phyloP scores from a whole-genome alignment of 2,797 vertebrate species.

The Gouania willdenowi region DNA sequence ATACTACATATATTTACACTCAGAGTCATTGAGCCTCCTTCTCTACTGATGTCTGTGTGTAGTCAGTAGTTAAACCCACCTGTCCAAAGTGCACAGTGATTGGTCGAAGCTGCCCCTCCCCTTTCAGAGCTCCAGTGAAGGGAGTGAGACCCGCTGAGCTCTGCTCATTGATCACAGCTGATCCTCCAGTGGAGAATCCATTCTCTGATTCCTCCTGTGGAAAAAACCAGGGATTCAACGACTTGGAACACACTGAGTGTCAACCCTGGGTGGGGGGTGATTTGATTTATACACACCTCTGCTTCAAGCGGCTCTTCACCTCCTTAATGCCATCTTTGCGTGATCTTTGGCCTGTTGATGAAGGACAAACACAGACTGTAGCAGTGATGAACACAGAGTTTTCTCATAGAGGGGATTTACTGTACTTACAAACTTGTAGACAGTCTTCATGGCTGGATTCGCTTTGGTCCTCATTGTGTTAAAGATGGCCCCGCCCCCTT shows the following conservation, averaged over 20 bases:
- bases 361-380: conserved; percentile 3
- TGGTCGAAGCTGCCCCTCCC: conserved; percentile 76
- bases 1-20: no score
- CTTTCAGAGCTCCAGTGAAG: conserved; percentile 69
- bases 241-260: neutral
- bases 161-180: conserved; percentile 56
- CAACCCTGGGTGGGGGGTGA: no score
- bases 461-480: conserved; percentile 96
- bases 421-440: conserved; percentile 95
- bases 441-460: conserved; percentile 97
- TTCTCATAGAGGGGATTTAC: no score
- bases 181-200: conserved; percentile 72
- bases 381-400: no score
- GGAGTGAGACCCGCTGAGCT: conserved; percentile 50
- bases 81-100: conserved; percentile 90
- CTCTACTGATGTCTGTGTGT: no score
- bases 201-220: conserved; percentile 89
- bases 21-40: no score
- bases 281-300: conserved; percentile 80
- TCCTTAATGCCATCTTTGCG: conserved; percentile 97
- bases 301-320: conserved; percentile 96
- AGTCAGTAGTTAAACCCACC: no score
- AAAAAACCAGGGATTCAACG: conserved; percentile 19
- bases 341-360: conserved; percentile 93
- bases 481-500: conserved; percentile 94